Evolutionary conservation across 2,888 invertebrate genomes (phyloP).

Genomic region (Plebejus argus): DNA sequence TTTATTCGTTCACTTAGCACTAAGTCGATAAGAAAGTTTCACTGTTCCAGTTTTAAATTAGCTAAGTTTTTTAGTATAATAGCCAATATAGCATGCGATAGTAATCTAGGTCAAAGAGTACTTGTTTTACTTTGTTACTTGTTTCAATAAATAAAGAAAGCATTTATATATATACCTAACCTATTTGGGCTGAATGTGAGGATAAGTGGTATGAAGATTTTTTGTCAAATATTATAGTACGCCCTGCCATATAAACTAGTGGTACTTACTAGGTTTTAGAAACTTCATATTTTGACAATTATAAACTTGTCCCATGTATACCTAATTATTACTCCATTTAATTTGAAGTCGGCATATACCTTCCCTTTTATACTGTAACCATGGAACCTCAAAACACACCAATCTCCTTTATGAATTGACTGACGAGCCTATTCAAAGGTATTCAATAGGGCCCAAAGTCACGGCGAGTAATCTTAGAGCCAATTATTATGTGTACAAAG

Average conservation of each 20-base stretch:
- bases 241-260: too few relatives aligned
- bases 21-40: background rate
- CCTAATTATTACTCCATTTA: conserved; percentile 1
- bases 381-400: conserved; percentile 12
- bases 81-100: background rate
- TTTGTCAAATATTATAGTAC: too few relatives aligned
- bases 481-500: conserved; percentile 25
- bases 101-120: background rate
- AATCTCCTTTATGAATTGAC: conserved; percentile 23
- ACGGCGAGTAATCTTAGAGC: conserved; percentile 22
- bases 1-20: too few relatives aligned
- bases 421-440: conserved; percentile 25
- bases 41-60: background rate
- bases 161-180: too few relatives aligned
- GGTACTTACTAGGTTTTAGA: too few relatives aligned
- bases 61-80: background rate
- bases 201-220: too few relatives aligned
- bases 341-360: background rate
- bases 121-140: background rate
- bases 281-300: too few relatives aligned
- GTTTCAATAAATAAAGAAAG: too few relatives aligned
- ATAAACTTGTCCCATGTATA: background rate
- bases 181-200: too few relatives aligned
- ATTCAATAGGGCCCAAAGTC: conserved; percentile 25
- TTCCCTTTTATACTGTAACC: conserved; percentile 7